phyloP scores from a whole-genome alignment of 2,797 vertebrate genomes.

The Ptychobarbus kaznakovi region DNA sequence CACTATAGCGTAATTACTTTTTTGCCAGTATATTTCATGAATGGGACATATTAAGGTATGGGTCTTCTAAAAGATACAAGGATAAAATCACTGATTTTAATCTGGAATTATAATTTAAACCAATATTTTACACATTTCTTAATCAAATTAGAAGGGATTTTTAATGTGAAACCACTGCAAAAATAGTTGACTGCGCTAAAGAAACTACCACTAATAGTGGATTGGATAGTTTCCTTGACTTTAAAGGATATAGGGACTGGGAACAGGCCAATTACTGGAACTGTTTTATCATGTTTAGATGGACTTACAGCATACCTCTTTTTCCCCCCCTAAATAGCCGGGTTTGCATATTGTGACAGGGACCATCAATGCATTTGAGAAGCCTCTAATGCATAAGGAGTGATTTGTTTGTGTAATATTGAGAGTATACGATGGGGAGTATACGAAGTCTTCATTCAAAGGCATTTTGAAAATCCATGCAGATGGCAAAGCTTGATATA shows the following conservation, averaged over 20 bases:
- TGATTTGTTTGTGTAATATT: neutral
- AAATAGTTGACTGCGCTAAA: conserved; percentile 61
- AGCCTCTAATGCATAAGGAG: neutral
- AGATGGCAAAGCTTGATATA: neutral
- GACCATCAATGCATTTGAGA: neutral
- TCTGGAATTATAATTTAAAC: too few relatives aligned
- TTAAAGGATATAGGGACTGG: conserved; percentile 49
- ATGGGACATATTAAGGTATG: neutral
- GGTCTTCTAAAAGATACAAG: neutral
- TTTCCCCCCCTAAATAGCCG: too few relatives aligned
- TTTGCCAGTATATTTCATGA: neutral
- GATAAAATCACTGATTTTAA: neutral
- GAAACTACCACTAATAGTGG: conserved; percentile 34
- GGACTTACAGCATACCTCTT: neutral
- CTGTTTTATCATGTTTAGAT: neutral
- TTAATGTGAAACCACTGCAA: conserved; percentile 59
- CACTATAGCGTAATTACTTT: neutral
- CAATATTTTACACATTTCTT: neutral
- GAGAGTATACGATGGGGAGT: neutral
- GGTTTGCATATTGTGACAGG: neutral
- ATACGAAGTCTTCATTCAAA: neutral
- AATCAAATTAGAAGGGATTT: conserved; percentile 52
- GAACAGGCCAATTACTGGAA: neutral
- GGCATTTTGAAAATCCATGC: neutral
- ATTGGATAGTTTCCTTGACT: conserved; percentile 1